phyloP scores from a whole-genome alignment of 2,113 vertebrate species.

The Anser brachyrhynchus region DNA sequence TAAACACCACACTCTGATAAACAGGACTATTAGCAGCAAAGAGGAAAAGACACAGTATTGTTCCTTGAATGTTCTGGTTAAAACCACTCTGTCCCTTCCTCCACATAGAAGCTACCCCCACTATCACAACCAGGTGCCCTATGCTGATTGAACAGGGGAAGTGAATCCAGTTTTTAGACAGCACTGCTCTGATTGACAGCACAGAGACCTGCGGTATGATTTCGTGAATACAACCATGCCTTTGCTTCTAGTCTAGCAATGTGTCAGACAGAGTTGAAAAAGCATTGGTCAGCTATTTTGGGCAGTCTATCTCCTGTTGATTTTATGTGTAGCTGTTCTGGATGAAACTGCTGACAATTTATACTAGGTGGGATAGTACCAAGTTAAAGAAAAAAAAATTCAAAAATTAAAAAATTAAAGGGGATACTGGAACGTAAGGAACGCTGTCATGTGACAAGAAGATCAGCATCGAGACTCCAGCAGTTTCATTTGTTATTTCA shows the following conservation, averaged over 20 bases:
- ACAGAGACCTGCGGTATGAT: not conserved
- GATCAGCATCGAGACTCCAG: not conserved
- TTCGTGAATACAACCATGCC: not conserved
- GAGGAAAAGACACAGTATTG: not conserved
- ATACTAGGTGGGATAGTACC: not conserved
- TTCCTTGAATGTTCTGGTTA: not conserved
- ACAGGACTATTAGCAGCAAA: not conserved
- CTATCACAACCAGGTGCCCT: not conserved
- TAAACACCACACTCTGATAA: not conserved
- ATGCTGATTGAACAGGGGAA: not conserved
- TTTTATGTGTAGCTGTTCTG: not conserved
- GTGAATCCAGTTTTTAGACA: conserved; percentile 4
- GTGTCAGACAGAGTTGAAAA: not conserved
- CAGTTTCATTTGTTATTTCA: not conserved
- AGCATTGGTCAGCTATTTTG: not conserved
- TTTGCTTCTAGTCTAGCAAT: not conserved
- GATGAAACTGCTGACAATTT: not conserved
- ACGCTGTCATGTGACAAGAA: not conserved
- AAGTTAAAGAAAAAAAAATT: not conserved
- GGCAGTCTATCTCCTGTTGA: not conserved
- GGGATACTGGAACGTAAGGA: not conserved
- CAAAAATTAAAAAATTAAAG: not conserved
- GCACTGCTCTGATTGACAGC: not conserved
- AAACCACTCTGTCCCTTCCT: not conserved
- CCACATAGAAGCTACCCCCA: not conserved